Evolutionary conservation across 1,140 invertebrate genomes (phyloP).

Genomic region (Diploscapter pachys): DNA sequence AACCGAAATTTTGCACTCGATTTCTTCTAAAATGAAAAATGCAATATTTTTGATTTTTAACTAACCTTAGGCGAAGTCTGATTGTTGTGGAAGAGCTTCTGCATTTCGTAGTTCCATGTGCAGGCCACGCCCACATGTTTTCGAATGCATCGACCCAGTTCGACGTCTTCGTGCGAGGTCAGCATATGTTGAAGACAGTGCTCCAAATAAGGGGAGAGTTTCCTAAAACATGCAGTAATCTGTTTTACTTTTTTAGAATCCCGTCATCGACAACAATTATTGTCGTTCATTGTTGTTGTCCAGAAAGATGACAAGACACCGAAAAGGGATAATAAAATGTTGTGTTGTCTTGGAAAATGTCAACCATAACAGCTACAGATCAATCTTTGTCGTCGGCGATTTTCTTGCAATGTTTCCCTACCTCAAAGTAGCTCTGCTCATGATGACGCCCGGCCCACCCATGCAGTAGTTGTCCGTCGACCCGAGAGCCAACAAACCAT

Average conservation of each 20-base stretch:
- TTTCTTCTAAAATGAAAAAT: too few species aligned
- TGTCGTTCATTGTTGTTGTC: too few species aligned
- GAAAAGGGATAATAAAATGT: too few species aligned
- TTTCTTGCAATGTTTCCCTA: neutral
- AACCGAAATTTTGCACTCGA: too few species aligned
- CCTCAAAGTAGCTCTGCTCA: slow-evolving; percentile 63
- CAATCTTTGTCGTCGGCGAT: too few species aligned
- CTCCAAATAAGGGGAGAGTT: slow-evolving; percentile 66
- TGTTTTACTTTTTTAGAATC: neutral
- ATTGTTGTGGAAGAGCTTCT: slow-evolving; percentile 92
- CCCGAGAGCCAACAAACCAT: slow-evolving; percentile 83
- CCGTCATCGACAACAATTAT: too few species aligned
- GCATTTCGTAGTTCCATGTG: slow-evolving; percentile 99
- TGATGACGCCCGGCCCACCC: slow-evolving; percentile 94
- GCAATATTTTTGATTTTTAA: too few species aligned
- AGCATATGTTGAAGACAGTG: slow-evolving; percentile 85
- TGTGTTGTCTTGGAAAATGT: too few species aligned
- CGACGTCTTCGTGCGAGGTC: slow-evolving; percentile 96
- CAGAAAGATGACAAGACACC: too few species aligned
- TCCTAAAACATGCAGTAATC: slow-evolving; percentile 6
- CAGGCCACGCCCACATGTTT: slow-evolving; percentile 89
- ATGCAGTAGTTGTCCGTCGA: slow-evolving; percentile 98
- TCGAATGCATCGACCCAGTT: slow-evolving; percentile 89
- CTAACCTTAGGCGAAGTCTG: slow-evolving; percentile 76
- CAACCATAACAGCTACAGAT: too few species aligned